Base-by-base conservation (phyloP, 1,140 invertebrate species). In the Ips typographus region DNA sequence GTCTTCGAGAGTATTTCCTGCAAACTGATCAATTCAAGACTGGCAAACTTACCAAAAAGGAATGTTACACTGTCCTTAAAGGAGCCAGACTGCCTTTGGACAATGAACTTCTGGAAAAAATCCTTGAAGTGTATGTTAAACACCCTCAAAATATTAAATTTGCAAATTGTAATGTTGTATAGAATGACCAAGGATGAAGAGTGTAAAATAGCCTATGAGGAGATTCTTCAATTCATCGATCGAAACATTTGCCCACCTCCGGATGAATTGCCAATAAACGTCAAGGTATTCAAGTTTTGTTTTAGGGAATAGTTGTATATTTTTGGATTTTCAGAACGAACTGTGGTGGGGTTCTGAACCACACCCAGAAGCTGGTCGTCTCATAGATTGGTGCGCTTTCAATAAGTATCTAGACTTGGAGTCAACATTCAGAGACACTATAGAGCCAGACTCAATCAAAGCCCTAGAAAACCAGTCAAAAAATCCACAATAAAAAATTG, bases 41-140 rank as follows among this genome's bases (percentile, higher is more conserved):
- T 5, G 89, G 89, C 47, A 84, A 82, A 44, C 75, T 93, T 8
- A 63, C 80, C 0, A 80, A 81, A 36, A 74, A 84, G 4, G 82
- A 85, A 36, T 72, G 91, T 5, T 84, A 89, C 7, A 86, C 85
- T 53, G 80, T 88, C 41, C 74, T 92, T 7, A 83, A 86, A 22
- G 89, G 86, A 1, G 86, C 86, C 61, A 82, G 86, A 49, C 71
- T 93, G 49, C 90, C 90, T 0, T 79, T 92, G 1, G 85, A 87
- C 62, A 75, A 82, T 3, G 86, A 90, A 66, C 80, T 93, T 0
- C 79, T 92, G 64, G 84, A 89, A 71, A 85, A 87, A 43, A 86
- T 92, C 80, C 77, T 93, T 36, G 81, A 88, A 77, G 86, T 88
- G 89, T 91, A 79, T 81, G 83, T 83, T 6, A 49, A 49, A 49